Conservation (phyloP, 2,797 vertebrate species). For the Spondyliosoma cantharus region DNA sequence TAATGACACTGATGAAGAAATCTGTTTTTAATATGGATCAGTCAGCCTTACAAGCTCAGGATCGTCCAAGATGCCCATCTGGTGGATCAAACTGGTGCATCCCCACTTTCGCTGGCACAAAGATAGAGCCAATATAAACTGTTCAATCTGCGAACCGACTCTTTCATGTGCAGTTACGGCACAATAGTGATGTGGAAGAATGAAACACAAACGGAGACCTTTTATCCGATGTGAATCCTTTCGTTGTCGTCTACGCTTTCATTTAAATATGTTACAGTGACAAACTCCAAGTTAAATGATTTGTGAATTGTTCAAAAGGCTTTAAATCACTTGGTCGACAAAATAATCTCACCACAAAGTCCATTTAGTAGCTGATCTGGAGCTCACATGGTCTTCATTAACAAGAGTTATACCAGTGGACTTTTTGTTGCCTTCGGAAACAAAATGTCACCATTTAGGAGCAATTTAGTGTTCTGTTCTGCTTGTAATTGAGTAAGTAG, state of each 20-base stretch:
- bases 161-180: neutral
- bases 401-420: neutral
- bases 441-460: conserved; percentile 8
- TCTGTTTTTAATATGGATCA: neutral
- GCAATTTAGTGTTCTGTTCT: conserved; percentile 8
- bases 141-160: neutral
- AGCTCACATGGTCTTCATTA: conserved; percentile 11
- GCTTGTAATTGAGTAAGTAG: conserved; percentile 25
- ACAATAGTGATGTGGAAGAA: neutral
- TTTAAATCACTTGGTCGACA: neutral
- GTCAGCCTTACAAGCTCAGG: neutral
- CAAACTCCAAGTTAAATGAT: neutral
- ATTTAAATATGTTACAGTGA: neutral
- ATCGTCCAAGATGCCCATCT: neutral
- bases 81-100: neutral
- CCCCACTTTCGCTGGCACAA: neutral
- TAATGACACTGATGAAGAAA: neutral
- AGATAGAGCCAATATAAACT: neutral
- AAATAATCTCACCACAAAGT: neutral
- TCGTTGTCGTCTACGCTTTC: neutral
- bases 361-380: neutral
- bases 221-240: conserved; percentile 7
- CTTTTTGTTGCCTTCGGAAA: conserved; percentile 4
- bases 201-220: neutral
- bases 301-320: neutral